Conservation (phyloP, 2,888 invertebrate genomes). For the Bombylius major region DNA sequence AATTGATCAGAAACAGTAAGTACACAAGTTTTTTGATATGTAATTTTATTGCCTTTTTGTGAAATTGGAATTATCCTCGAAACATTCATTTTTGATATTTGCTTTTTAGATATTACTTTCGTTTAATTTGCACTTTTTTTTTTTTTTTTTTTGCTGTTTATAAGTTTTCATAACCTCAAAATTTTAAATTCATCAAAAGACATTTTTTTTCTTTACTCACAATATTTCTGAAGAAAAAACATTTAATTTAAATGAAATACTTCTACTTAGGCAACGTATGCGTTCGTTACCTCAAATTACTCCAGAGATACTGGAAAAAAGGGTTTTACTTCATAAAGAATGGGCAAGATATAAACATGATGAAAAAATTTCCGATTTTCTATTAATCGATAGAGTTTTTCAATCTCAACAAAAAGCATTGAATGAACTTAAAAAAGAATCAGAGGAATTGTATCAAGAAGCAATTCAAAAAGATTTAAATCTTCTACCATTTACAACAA, state of each 20-base stretch:
- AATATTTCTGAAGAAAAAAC: too few relatives aligned
- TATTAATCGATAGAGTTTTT: slow-evolving; percentile 54
- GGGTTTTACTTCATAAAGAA: slow-evolving; percentile 54
- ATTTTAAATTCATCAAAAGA: too few relatives aligned
- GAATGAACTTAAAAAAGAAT: slow-evolving; percentile 63
- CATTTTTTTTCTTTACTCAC: too few relatives aligned
- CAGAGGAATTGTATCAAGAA: slow-evolving; percentile 74
- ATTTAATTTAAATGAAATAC: too few relatives aligned
- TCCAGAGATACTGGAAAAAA: slow-evolving; percentile 42
- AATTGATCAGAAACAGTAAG: slow-evolving; percentile 50
- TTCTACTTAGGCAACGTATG: background rate
- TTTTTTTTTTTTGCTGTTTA: too few relatives aligned
- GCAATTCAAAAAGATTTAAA: slow-evolving; percentile 69
- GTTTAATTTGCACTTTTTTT: too few relatives aligned
- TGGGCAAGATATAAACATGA: slow-evolving; percentile 60
- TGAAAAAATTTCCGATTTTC: slow-evolving; percentile 50
- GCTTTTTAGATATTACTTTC: too few relatives aligned
- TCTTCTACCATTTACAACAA: slow-evolving; percentile 52
- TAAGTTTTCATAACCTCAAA: too few relatives aligned
- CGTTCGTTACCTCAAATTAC: background rate
- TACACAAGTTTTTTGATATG: background rate
- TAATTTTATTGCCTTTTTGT: background rate
- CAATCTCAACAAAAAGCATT: slow-evolving; percentile 65
- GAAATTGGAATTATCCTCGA: too few relatives aligned
- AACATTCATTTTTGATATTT: too few relatives aligned